Evolutionary conservation across 2,888 invertebrate species (phyloP).

Genomic region (Chrysolina americana): DNA sequence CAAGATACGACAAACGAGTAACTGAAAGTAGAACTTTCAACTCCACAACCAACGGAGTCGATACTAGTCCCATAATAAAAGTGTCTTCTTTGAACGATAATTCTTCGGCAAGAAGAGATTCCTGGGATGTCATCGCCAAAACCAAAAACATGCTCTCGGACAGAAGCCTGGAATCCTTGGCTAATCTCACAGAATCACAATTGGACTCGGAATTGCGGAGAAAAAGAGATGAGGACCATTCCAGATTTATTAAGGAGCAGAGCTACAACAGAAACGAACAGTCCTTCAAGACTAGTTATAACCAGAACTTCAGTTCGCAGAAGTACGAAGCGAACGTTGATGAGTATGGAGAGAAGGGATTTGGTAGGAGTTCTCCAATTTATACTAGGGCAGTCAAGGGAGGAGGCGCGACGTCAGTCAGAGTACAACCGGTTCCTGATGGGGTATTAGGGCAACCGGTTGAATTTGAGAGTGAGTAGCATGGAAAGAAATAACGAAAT

Average conservation of each 20-base stretch:
- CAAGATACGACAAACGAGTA: conserved; percentile 61
- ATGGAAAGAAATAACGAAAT: no score
- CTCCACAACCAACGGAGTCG: conserved; percentile 65
- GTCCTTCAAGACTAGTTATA: conserved; percentile 54
- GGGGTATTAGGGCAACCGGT: conserved; percentile 92
- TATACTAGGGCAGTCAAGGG: conserved; percentile 69
- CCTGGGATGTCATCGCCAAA: conserved; percentile 88
- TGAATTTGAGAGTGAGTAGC: conserved; percentile 91
- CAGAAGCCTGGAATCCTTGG: conserved; percentile 79
- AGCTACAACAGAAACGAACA: conserved; percentile 49
- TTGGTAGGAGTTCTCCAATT: conserved; percentile 57
- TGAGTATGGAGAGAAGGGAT: conserved; percentile 40
- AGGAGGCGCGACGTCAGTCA: conserved; percentile 88
- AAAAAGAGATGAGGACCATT: conserved; percentile 62
- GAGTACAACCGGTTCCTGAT: conserved; percentile 88
- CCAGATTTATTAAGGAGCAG: conserved; percentile 26
- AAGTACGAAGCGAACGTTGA: conserved; percentile 60
- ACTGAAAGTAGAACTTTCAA: conserved; percentile 59
- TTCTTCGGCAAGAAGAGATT: conserved; percentile 76
- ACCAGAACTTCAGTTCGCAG: conserved; percentile 58
- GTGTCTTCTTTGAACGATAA: conserved; percentile 75
- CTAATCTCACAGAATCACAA: conserved; percentile 78
- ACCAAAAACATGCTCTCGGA: conserved; percentile 82
- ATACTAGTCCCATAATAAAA: conserved; percentile 74
- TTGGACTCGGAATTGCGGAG: conserved; percentile 68